Evolutionary conservation across 2,113 vertebrate genomes (phyloP), one percentile per base, ranked within the genome.

Genomic region (Rhabdornis inornatus): DNA sequence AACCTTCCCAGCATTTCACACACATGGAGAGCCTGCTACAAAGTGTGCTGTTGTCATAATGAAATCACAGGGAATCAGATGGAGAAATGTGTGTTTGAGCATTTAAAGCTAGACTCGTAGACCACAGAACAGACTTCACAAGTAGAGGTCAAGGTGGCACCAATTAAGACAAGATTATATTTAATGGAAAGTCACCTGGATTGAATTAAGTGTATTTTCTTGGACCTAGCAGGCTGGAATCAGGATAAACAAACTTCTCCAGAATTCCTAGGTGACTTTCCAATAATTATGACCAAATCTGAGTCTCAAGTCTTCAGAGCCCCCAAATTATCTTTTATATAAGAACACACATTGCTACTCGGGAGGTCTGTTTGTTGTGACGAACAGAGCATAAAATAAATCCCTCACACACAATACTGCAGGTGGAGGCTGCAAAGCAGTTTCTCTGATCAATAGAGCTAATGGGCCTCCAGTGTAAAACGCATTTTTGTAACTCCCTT

Each of bases 301-400:
- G 92, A 95, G 96, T 97, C 97, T 97, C 91, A 96, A 98, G 97
- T 94, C 94, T 98, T 96, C 91, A 95, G 96, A 97, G 95, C 88
- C 95, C 96, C 96, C 94, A 97, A 92, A 98, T 96, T 93, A 96
- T 96, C 97, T 96, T 94, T 97, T 95, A 83, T 95, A 95, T 93
- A 97, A 97, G 95, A 97, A 97, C 66, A 81, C 95, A 97, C 96
- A 97, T 93, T 92, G 94, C 98, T 97, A 96, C 96, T 96, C 96
- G 98, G 98, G 98, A 98, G 98, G 98, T 98, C 98, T 98, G 97
- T 97, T 98, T 98, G 95, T 97, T 98, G 95, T 97, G 97, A 97
- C 96, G 97, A 97, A 93, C 90, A 92, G 92, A 96, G 92, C 83
- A 96, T 91, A 96, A 96, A 97, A 96, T 93, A 97, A 98, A 98